phyloP scores from a whole-genome alignment of 2,113 vertebrate species.

The Paralichthys olivaceus region DNA sequence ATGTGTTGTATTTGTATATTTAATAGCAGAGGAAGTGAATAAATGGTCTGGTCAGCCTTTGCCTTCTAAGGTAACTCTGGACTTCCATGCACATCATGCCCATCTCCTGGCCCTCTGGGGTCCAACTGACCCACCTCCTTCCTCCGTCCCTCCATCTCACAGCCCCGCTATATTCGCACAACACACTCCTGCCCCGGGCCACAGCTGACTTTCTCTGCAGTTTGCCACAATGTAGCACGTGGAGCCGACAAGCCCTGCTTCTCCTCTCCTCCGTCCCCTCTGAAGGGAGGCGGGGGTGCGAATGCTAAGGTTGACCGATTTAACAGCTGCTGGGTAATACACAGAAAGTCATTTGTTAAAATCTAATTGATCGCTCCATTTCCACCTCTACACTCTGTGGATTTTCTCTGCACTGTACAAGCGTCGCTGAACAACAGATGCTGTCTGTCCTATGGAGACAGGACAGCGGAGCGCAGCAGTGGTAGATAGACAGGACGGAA shows the following conservation, averaged over 20 bases:
- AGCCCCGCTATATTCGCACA: slow-evolving; percentile 42
- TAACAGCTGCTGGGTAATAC: slow-evolving; percentile 83
- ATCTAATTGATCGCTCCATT: slow-evolving; percentile 84
- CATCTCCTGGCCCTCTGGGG: slow-evolving; percentile 72
- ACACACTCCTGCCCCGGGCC: slow-evolving; percentile 69
- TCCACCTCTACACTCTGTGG: slow-evolving; percentile 72
- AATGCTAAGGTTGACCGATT: slow-evolving; percentile 79
- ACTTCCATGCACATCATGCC: slow-evolving; percentile 69
- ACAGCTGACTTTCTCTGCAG: slow-evolving; percentile 83
- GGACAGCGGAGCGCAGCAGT: not conserved
- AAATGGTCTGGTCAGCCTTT: slow-evolving; percentile 65
- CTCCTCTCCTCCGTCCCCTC: slow-evolving; percentile 57
- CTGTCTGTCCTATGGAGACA: slow-evolving; percentile 48
- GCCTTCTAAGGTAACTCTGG: slow-evolving; percentile 76
- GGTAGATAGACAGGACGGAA: slow-evolving; percentile 12
- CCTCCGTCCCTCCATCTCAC: slow-evolving; percentile 66
- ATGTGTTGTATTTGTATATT: slow-evolving; percentile 55
- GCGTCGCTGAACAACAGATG: slow-evolving; percentile 74
- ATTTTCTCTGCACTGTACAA: slow-evolving; percentile 57
- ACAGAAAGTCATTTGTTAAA: slow-evolving; percentile 85
- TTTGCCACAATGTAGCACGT: slow-evolving; percentile 75
- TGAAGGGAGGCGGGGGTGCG: slow-evolving; percentile 41
- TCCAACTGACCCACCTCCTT: slow-evolving; percentile 72
- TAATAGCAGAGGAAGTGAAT: slow-evolving; percentile 50
- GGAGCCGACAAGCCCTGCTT: slow-evolving; percentile 65